Conservation (phyloP, 2,113 vertebrate genomes). For the Morone chrysops region DNA sequence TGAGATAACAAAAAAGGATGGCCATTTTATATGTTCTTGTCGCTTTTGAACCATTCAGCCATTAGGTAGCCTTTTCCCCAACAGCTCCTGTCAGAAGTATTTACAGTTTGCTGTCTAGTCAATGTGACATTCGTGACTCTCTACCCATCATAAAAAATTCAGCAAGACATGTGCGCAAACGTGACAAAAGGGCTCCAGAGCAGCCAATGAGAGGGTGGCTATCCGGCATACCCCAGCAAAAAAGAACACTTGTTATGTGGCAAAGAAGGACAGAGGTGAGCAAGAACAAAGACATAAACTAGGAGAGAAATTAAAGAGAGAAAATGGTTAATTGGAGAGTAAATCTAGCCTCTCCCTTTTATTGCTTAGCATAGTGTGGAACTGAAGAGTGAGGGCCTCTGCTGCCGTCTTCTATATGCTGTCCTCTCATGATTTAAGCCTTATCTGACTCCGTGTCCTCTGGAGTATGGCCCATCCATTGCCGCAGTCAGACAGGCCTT, state of each 20-base stretch:
- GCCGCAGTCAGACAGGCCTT: conserved; percentile 57
- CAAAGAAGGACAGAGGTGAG: not conserved
- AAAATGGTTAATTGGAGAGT: conserved; percentile 19
- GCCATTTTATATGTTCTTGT: conserved; percentile 26
- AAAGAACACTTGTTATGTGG: conserved; percentile 1
- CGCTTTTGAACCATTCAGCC: conserved; percentile 37
- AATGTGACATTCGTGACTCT: conserved; percentile 50
- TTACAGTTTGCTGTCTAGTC: conserved; percentile 58
- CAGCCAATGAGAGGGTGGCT: conserved; percentile 11
- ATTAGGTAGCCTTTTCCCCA: conserved; percentile 31
- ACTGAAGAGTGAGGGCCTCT: conserved; percentile 23
- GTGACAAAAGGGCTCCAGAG: conserved; percentile 42
- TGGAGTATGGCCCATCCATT: conserved; percentile 62
- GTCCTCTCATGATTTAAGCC: conserved; percentile 67
- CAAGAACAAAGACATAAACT: not conserved
- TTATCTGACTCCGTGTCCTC: conserved; percentile 67
- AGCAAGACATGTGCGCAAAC: conserved; percentile 56
- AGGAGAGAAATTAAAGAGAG: not conserved
- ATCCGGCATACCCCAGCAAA: not conserved
- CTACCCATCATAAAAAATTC: conserved; percentile 57
- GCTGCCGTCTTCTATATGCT: conserved; percentile 26
- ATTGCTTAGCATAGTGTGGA: conserved; percentile 22
- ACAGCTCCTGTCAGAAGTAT: conserved; percentile 65
- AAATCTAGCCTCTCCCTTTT: not conserved
- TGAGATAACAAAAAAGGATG: conserved; percentile 24